phyloP scores from a whole-genome alignment of 23 tunicate genomes.

The Clavelina lepadiformis region DNA sequence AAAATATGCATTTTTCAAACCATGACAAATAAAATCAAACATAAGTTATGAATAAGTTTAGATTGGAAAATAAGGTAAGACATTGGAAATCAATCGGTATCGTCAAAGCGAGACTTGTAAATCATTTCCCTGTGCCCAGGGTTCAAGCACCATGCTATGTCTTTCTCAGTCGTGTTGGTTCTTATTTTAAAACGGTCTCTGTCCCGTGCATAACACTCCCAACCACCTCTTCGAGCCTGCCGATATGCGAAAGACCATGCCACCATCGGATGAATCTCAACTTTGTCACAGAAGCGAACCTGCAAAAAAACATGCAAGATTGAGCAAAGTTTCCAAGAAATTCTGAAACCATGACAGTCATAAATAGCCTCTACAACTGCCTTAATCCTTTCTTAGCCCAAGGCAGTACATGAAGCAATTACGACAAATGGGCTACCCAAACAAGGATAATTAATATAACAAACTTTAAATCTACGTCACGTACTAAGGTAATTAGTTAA shows the following conservation, averaged over 20 bases:
- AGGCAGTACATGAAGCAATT: no score
- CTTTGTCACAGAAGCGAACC: slow-evolving; percentile 53
- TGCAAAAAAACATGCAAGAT: neutral
- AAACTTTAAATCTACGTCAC: no score
- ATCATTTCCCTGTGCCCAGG: slow-evolving; percentile 23
- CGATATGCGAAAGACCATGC: slow-evolving; percentile 68
- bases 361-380: no score
- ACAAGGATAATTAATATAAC: no score
- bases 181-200: slow-evolving; percentile 32
- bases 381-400: no score
- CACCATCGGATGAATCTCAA: slow-evolving; percentile 37
- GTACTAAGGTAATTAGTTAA: no score
- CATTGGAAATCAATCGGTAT: no score
- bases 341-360: neutral
- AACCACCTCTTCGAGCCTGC: slow-evolving; percentile 36
- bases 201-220: slow-evolving; percentile 49
- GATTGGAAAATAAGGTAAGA: no score
- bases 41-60: no score
- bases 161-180: slow-evolving; percentile 1
- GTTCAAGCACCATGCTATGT: slow-evolving; percentile 49
- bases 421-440: no score
- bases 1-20: no score
- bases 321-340: neutral
- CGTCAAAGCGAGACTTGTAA: slow-evolving; percentile 8
- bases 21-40: no score